These are phyloP conservation scores for Phrynocephalus versicolor DNA, from an alignment of 2,113 vertebrate genomes.

Conservation along the genomic window DNA sequence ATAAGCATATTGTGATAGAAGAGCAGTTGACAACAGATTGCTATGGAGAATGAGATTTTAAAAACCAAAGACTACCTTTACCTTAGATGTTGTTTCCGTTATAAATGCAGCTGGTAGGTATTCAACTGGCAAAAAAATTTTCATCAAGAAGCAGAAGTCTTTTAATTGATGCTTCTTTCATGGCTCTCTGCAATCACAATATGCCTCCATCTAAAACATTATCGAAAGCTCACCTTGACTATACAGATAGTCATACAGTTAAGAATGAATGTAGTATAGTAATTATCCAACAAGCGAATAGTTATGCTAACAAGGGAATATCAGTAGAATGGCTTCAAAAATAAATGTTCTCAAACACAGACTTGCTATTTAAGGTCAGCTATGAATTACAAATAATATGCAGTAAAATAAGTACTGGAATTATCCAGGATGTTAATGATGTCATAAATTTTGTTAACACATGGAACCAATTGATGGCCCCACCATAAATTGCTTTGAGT, in stretches of 20 bases:
- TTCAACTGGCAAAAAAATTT: not conserved
- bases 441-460: not conserved
- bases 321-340: not conserved
- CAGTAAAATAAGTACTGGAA: constrained; percentile 6
- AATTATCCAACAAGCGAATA: not conserved
- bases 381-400: constrained; percentile 24
- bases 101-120: not conserved
- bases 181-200: not conserved
- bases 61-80: not conserved
- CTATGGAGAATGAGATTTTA: not conserved
- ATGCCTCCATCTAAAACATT: not conserved
- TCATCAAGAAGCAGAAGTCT: not conserved
- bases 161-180: constrained; percentile 4
- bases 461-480: not conserved
- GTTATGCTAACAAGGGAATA: not conserved
- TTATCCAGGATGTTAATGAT: not conserved
- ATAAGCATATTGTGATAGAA: not conserved
- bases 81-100: not conserved
- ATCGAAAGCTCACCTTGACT: not conserved
- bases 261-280: not conserved
- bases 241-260: not conserved
- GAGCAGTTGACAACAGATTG: too few species aligned
- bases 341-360: not conserved
- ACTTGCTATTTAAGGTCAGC: constrained; percentile 7
- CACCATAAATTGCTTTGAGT: not conserved